Conservation (phyloP, 1,140 invertebrate species). For the Muscidifurax raptorellus region DNA sequence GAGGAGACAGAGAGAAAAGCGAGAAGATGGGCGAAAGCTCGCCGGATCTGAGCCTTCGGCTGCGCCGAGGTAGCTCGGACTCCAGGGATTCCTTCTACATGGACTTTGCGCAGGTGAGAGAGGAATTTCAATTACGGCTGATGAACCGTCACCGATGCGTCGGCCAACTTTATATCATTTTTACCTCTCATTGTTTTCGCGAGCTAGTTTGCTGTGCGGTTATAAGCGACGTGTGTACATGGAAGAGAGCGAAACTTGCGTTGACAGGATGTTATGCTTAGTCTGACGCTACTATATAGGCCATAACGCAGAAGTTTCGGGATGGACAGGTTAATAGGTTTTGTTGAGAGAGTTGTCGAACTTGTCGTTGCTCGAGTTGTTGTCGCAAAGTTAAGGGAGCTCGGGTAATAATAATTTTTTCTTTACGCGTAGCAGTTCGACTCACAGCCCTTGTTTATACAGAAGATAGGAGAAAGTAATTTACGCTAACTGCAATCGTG, state of each 20-base stretch:
- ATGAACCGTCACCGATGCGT: not conserved
- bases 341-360: no score
- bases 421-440: no score
- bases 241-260: not conserved
- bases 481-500: not conserved
- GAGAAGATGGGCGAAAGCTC: constrained; percentile 85
- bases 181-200: no score
- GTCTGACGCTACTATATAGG: no score
- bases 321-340: no score
- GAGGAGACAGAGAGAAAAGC: constrained; percentile 4
- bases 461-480: not conserved
- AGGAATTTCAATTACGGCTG: constrained; percentile 24
- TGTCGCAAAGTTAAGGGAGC: no score
- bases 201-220: not conserved
- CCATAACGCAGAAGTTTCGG: no score
- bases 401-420: no score
- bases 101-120: constrained; percentile 83
- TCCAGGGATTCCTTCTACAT: constrained; percentile 91
- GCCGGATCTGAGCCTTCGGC: constrained; percentile 87
- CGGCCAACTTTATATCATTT: no score
- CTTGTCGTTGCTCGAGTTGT: no score
- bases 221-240: not conserved
- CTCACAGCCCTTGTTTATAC: not conserved
- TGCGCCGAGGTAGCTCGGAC: constrained; percentile 88
- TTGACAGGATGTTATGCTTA: no score